Conservation (phyloP, 2,888 invertebrate species). For the Oxyscelio sp. region DNA sequence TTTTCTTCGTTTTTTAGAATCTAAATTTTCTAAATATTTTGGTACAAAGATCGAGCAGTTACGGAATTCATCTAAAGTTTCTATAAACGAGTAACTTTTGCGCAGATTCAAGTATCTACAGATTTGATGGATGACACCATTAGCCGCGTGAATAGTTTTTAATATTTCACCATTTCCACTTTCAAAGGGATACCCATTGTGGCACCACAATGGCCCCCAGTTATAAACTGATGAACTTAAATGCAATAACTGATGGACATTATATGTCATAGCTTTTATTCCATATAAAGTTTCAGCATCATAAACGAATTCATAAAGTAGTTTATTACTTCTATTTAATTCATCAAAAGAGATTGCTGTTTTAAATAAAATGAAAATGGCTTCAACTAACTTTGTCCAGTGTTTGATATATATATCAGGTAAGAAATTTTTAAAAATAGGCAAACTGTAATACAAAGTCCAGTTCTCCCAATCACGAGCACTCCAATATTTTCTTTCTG, state of each 20-base stretch:
- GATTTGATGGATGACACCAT: too few relatives aligned
- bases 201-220: too few relatives aligned
- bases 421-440: neutral
- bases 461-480: too few relatives aligned
- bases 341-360: neutral
- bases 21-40: conserved; percentile 4
- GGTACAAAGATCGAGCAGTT: neutral
- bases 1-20: neutral
- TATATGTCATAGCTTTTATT: neutral
- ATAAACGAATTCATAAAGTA: neutral
- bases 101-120: neutral
- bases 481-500: too few relatives aligned
- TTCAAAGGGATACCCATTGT: too few relatives aligned
- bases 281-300: neutral
- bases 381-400: neutral
- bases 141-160: too few relatives aligned
- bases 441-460: neutral
- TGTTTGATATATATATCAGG: neutral
- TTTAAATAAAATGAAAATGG: neutral
- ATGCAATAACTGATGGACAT: conserved; percentile 6
- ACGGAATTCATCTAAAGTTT: neutral
- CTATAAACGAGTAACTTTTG: neutral
- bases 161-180: too few relatives aligned
- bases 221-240: too few relatives aligned
- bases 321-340: neutral